phyloP scores from a whole-genome alignment of 2,113 vertebrate species.

The Poecile atricapillus region DNA sequence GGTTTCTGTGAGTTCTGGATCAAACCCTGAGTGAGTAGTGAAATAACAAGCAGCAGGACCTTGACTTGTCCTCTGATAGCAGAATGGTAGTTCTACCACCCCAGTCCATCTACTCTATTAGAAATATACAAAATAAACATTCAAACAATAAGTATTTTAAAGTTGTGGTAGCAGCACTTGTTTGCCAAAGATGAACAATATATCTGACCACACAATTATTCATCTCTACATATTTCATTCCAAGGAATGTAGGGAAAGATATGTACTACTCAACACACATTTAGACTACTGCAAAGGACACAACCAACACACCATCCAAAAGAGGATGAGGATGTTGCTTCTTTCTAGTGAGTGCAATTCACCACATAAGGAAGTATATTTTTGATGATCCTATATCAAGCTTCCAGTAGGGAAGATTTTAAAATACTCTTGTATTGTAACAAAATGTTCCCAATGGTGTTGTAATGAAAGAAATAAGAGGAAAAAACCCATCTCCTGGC shows the following conservation, averaged over 20 bases:
- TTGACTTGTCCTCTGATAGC: not conserved
- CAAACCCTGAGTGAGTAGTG: not conserved
- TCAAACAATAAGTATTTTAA: not conserved
- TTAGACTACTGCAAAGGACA: not conserved
- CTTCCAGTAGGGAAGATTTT: conserved; percentile 19
- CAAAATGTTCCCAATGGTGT: conserved; percentile 46
- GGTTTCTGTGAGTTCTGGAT: not conserved
- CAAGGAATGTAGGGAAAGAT: not conserved
- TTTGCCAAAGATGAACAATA: not conserved
- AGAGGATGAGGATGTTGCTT: not conserved
- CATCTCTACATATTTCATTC: not conserved
- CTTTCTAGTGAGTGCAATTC: not conserved
- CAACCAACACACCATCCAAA: not conserved
- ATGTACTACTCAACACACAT: not conserved
- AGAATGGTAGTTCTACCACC: not conserved
- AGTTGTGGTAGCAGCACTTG: not conserved
- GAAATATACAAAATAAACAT: not conserved
- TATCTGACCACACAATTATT: not conserved
- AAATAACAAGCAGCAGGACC: not conserved
- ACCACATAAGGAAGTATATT: not conserved
- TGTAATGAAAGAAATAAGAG: not conserved
- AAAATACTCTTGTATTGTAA: conserved; percentile 43
- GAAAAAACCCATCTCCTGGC: not conserved
- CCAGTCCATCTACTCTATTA: not conserved
- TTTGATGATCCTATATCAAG: conserved; percentile 21